Evolutionary conservation across 2,888 invertebrate species (phyloP), one percentile per base, ranked within the genome.

Genomic region (Rutpela maculata): DNA sequence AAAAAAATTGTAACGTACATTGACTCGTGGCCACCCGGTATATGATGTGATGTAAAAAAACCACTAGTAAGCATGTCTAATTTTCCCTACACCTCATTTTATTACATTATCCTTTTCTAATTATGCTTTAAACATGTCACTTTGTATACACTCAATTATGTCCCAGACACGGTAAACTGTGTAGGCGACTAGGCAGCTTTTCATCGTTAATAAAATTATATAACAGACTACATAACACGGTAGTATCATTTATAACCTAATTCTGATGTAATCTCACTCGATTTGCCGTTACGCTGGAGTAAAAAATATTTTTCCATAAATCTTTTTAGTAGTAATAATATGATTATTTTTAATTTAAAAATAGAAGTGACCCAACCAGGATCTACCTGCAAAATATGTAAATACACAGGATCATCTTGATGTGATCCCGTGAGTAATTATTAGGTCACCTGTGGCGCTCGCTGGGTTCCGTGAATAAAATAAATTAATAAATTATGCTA

Each of bases 371-470:
- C 50, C 70, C 70, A 70, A 70, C 59, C 70, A 70, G 70, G 70
- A 70, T 70, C 17, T 70, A 60, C 70, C 43, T 35, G 19, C 19
- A 62, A 60, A 57, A 18, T 70, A 38, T 38, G 9, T n/a, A 15
- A 50, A 60, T 60, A 70, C 70, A 19, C 60, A 38, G 60, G 43
- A 22, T 70, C 70, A 59, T 70, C 70, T 70, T 35, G 22, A 70
- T 22, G 60, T 70, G 59, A 11, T 60, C 70, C 70, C 60, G 60
- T 70, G 70, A 70, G 70, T 70, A 70, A 70, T 70, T 70, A 70
- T 70, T 70, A 70, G 70, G 70, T 70, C 70, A 70, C 70, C 70
- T n/a, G 59, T 38, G 70, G 43, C 50, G 59, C 22, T 60, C 22
- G 56, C 11, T 55, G 18, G n/a, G 17, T 17, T 60, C 19, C 19